Conservation (phyloP, 2,888 invertebrate genomes). For the Cyaniris semiargus region DNA sequence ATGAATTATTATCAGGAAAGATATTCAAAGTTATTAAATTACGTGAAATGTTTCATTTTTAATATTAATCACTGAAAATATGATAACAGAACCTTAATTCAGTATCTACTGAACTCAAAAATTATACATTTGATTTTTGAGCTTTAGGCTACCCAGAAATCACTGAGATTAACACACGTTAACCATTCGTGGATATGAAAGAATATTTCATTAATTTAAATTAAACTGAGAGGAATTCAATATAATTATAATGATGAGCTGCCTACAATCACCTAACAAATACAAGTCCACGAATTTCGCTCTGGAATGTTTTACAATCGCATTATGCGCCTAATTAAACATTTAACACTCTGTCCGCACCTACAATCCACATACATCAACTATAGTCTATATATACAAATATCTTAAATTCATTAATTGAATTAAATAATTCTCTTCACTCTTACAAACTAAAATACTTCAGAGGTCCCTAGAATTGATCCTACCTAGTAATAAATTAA, state of each 20-base stretch:
- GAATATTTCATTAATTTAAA: background rate
- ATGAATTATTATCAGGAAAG: too few relatives aligned
- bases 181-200: background rate
- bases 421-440: background rate
- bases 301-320: background rate
- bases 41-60: background rate
- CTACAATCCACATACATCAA: background rate
- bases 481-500: background rate
- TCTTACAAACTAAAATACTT: background rate
- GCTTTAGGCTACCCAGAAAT: too few relatives aligned
- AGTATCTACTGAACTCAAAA: too few relatives aligned
- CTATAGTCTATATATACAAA: background rate
- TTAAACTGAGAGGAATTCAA: background rate
- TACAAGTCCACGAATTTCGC: constrained; percentile 15
- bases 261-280: background rate
- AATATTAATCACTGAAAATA: too few relatives aligned
- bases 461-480: background rate
- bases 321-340: background rate
- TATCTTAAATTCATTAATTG: background rate
- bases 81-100: too few relatives aligned
- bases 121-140: too few relatives aligned
- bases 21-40: background rate
- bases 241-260: background rate
- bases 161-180: background rate
- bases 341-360: background rate